These are phyloP conservation scores for Drosophila santomea DNA, from an alignment of 1,140 invertebrate genomes.

Conservation along the genomic window DNA sequence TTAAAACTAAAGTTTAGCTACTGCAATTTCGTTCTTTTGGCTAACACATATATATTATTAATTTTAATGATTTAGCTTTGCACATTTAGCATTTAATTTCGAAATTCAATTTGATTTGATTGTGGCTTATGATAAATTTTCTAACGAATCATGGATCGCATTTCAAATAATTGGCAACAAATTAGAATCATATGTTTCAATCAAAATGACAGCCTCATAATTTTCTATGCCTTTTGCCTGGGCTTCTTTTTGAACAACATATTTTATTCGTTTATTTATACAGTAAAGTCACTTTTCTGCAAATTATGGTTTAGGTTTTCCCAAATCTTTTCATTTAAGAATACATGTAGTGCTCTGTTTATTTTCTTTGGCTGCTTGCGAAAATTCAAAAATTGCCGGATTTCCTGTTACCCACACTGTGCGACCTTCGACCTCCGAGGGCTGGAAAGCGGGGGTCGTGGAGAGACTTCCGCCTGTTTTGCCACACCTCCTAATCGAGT, in stretches of 20 bases:
- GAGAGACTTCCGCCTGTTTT: not conserved
- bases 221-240: not conserved
- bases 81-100: not conserved
- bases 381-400: conserved; percentile 76
- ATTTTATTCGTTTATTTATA: conserved; percentile 13
- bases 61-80: not conserved
- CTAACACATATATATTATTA: no score
- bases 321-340: conserved; percentile 6
- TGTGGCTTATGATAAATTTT: not conserved
- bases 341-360: conserved; percentile 38
- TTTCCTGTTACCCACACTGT: conserved; percentile 63
- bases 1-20: no score
- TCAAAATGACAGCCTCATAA: not conserved
- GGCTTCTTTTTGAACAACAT: not conserved
- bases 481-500: conserved; percentile 44
- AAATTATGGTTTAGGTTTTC: conserved; percentile 18
- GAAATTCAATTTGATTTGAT: not conserved
- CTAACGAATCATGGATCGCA: not conserved
- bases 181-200: not conserved
- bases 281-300: not conserved
- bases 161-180: not conserved
- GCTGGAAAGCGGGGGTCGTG: no score
- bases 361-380: conserved; percentile 67
- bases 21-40: no score
- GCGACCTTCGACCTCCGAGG: not conserved